Base-by-base conservation (phyloP, 2,888 invertebrate species). In the Blomia tropicalis region DNA sequence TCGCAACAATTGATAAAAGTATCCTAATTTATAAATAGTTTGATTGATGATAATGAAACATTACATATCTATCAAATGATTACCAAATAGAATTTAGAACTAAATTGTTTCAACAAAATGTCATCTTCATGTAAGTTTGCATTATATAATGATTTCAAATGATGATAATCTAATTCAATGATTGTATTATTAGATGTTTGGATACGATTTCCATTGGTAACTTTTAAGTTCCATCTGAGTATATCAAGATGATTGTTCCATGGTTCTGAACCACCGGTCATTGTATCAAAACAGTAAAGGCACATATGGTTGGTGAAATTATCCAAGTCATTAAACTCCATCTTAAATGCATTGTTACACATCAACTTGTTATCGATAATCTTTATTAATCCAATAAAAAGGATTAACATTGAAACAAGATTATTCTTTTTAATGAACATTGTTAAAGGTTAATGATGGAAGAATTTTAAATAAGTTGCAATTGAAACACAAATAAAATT, bases 1-100 rank as follows among this genome's bases (percentile, higher is more conserved):
- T 56, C 17, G 23, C 56, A 56, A 36, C 56, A 56, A n/a, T 56
- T 2, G 11, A 56, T 3, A 36, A 56, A 29, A n/a, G 17, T 56
- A 25, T 56, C 31, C 56, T 56, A 25, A 56, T 7, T 11, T 22
- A 27, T 7, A 47, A 19, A 47, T 14, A 47, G 22, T 47, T 36
- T 36, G 7, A 36, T 36, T 36, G 7, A 36, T 7, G 36, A 17
- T 17, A 7, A 36, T 17, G 7, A 36, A 36, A 36, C 36, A 36
- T 11, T 11, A 36, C 36, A 36, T 36, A 36, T 17, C 7, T 11
- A 36, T 11, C 36, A 36, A 11, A 11, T 17, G n/a, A 7, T 47
- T 19, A 47, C 51, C 22, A 47, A 11, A n/a, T 47, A 47, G 22
- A 14, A 47, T 25, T 47, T 27, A n/a, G 23, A 25, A 27, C 11